phyloP scores from a whole-genome alignment of 2,888 invertebrate species.

The Amphimallon solstitiale region DNA sequence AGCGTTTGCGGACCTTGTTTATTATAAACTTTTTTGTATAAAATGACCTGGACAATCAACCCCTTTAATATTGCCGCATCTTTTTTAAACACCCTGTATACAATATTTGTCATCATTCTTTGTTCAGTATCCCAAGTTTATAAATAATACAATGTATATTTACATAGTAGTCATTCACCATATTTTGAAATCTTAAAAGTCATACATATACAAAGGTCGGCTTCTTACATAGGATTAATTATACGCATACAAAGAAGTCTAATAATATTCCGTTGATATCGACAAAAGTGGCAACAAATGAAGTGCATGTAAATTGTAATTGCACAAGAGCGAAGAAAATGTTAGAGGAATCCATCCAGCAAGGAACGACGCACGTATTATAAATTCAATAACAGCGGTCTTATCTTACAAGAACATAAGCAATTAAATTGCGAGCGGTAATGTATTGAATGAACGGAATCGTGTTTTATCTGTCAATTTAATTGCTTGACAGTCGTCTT shows the following conservation, averaged over 20 bases:
- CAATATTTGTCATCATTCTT: no score
- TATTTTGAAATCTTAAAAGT: no score
- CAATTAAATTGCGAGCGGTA: conserved; percentile 31
- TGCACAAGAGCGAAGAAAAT: neutral
- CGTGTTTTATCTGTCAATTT: conserved; percentile 29
- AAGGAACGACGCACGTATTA: conserved; percentile 1
- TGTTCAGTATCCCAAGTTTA: no score
- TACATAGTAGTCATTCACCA: no score
- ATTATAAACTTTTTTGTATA: no score
- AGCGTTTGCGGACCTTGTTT: no score
- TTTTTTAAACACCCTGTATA: no score
- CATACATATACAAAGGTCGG: neutral
- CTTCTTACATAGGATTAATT: neutral
- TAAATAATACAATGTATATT: no score
- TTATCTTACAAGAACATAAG: neutral
- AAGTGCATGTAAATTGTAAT: conserved; percentile 15
- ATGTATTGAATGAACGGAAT: conserved; percentile 19
- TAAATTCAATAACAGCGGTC: conserved; percentile 10
- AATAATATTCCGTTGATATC: conserved; percentile 8
- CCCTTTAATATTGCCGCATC: no score
- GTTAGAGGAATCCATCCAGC: neutral
- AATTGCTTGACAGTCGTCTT: conserved; percentile 14
- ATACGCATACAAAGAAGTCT: neutral
- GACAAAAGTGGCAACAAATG: conserved; percentile 15
- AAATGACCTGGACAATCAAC: no score